Percentiles rank a stretch among this genome's conserved stretches.
Conservation (phyloP, 2,113 vertebrate species). For the Ictalurus punctatus region DNA sequence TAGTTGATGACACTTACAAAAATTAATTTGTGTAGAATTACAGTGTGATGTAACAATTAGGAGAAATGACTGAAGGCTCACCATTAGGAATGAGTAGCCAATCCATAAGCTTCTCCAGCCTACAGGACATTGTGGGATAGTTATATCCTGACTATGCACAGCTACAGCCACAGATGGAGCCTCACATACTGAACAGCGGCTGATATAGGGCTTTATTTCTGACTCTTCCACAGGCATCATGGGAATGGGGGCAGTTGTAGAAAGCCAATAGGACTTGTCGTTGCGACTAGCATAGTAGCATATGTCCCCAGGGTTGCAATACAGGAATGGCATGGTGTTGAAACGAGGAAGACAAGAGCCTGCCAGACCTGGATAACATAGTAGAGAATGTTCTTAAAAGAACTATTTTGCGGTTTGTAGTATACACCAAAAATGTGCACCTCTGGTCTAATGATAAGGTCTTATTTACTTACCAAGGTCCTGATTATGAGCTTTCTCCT, state of each 20-base stretch:
- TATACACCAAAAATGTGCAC: neutral
- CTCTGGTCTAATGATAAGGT: neutral
- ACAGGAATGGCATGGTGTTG: constrained; percentile 96
- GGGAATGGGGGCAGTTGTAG: constrained; percentile 91
- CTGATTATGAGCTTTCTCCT: constrained; percentile 97
- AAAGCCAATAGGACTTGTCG: constrained; percentile 98
- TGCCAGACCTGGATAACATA: constrained; percentile 78
- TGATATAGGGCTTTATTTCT: constrained; percentile 91
- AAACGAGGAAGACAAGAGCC: constrained; percentile 93
- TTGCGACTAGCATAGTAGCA: constrained; percentile 96
- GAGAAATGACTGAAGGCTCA: constrained; percentile 59
- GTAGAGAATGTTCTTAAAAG: neutral
- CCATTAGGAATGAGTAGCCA: constrained; percentile 98
- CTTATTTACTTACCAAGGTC: constrained; percentile 82
- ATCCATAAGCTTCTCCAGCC: constrained; percentile 99
- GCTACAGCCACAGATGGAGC: constrained; percentile 94
- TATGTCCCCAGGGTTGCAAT: constrained; percentile 93
- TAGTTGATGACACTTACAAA: neutral
- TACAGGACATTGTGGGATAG: constrained; percentile 88
- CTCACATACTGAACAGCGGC: constrained; percentile 95
- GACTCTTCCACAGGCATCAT: constrained; percentile 96
- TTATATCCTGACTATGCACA: constrained; percentile 91
- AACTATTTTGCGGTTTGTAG: neutral
- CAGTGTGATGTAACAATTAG: neutral
- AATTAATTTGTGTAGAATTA: neutral